A percentile compares a stretch with the other conserved stretches of the same genome.
phyloP scores from a whole-genome alignment of 2,113 vertebrate genomes.

The Callipepla squamata region DNA sequence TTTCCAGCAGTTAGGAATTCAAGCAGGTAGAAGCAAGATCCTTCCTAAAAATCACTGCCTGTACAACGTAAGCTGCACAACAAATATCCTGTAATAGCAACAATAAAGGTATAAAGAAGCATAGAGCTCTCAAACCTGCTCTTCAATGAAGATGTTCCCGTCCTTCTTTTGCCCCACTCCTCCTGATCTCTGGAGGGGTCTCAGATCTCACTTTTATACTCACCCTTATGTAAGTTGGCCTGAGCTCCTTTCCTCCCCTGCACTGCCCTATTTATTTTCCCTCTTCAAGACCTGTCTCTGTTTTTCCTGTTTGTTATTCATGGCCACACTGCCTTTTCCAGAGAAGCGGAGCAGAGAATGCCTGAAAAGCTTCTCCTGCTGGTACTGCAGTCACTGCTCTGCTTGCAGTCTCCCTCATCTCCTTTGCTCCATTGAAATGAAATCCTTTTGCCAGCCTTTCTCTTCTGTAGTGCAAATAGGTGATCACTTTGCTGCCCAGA shows the following conservation, averaged over 20 bases:
- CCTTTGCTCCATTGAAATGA: neutral
- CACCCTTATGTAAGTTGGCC: constrained; percentile 23
- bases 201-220: constrained; percentile 19
- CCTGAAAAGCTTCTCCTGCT: constrained; percentile 26
- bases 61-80: neutral
- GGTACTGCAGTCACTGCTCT: neutral
- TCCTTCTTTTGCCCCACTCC: neutral
- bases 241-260: neutral
- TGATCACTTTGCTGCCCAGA: accelerated
- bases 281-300: constrained; percentile 59
- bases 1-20: neutral
- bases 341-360: constrained; percentile 12
- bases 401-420: neutral
- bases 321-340: neutral
- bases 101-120: constrained; percentile 20
- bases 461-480: neutral
- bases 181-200: neutral
- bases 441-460: neutral
- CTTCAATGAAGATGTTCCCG: neutral
- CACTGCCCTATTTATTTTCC: constrained; percentile 56
- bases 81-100: accelerated
- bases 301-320: constrained; percentile 72
- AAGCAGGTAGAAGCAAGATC: neutral
- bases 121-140: constrained; percentile 32
- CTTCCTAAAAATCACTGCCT: neutral